phyloP scores from a whole-genome alignment of 37 sponge, comb jelly and placozoan genomes.

The Oscarella lobularis region DNA sequence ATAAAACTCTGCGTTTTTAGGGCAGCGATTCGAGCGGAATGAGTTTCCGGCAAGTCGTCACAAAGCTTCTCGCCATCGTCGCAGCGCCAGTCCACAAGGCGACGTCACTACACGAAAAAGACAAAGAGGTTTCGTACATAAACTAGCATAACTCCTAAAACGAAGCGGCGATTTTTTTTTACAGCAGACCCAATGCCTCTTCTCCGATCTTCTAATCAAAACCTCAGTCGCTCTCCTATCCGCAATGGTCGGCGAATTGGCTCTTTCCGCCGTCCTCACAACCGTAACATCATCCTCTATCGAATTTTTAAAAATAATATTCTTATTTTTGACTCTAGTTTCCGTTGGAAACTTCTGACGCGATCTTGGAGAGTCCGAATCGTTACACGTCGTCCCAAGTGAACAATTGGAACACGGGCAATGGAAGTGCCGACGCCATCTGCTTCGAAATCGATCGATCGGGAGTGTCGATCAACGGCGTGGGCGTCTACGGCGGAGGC shows the following conservation, averaged over 20 bases:
- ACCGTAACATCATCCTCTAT: too few relatives aligned
- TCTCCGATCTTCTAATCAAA: neutral
- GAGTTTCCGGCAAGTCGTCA: slow-evolving; percentile 50
- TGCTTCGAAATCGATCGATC: slow-evolving; percentile 28
- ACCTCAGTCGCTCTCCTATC: slow-evolving; percentile 1
- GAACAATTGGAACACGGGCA: slow-evolving; percentile 11
- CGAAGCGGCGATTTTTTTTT: too few relatives aligned
- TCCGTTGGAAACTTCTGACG: too few relatives aligned
- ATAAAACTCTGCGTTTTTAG: too few relatives aligned
- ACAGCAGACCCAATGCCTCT: too few relatives aligned
- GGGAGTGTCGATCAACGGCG: slow-evolving; percentile 19
- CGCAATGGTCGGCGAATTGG: slow-evolving; percentile 10
- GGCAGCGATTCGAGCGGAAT: slow-evolving; percentile 4
- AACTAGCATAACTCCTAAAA: too few relatives aligned
- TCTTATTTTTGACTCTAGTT: too few relatives aligned
- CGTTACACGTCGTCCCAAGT: neutral
- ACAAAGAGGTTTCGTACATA: too few relatives aligned
- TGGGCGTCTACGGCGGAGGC: slow-evolving; percentile 24
- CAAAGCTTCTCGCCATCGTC: slow-evolving; percentile 66
- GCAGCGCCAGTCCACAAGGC: slow-evolving; percentile 50
- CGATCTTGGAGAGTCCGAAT: slow-evolving; percentile 6
- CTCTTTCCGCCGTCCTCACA: slow-evolving; percentile 9
- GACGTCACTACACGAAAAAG: too few relatives aligned
- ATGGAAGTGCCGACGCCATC: slow-evolving; percentile 23
- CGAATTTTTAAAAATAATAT: too few relatives aligned